Conservation (phyloP, 2,797 vertebrate species). For the Bovichtus diacanthus region DNA sequence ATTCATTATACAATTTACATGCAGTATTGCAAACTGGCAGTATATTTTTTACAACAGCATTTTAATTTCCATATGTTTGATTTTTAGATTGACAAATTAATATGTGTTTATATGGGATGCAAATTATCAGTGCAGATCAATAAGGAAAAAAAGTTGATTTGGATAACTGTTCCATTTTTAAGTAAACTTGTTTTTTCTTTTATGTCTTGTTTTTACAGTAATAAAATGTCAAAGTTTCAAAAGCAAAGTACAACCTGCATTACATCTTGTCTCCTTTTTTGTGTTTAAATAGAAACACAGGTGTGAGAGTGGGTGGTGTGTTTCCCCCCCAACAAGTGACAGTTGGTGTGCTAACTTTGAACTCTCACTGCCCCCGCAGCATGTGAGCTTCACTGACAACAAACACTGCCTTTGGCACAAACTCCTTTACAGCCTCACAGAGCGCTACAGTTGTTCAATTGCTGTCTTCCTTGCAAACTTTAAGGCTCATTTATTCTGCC, state of each 20-base stretch:
- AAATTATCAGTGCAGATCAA: not conserved
- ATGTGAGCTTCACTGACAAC: constrained; percentile 51
- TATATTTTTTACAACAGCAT: constrained; percentile 5
- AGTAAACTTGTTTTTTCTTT: no score
- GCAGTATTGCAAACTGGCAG: constrained; percentile 5
- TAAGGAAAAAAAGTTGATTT: not conserved
- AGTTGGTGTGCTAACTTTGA: constrained; percentile 62
- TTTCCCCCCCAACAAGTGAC: constrained; percentile 57
- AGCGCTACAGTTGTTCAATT: constrained; percentile 31
- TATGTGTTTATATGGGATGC: not conserved
- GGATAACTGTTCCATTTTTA: constrained; percentile 6
- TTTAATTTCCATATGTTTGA: constrained; percentile 5
- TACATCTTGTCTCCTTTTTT: not conserved
- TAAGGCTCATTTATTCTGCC: constrained; percentile 54
- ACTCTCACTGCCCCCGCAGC: constrained; percentile 49
- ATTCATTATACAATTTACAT: not conserved
- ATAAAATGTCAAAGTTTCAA: constrained; percentile 42
- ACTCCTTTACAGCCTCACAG: constrained; percentile 13
- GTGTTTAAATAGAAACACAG: constrained; percentile 43
- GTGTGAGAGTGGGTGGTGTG: constrained; percentile 48
- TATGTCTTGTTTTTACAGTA: constrained; percentile 22
- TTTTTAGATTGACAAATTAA: not conserved
- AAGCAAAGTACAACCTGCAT: constrained; percentile 3
- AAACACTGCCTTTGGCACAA: constrained; percentile 54
- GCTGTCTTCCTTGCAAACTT: constrained; percentile 19